Conservation (phyloP, 2,797 vertebrate genomes). For the Adrianichthys oophorus region DNA sequence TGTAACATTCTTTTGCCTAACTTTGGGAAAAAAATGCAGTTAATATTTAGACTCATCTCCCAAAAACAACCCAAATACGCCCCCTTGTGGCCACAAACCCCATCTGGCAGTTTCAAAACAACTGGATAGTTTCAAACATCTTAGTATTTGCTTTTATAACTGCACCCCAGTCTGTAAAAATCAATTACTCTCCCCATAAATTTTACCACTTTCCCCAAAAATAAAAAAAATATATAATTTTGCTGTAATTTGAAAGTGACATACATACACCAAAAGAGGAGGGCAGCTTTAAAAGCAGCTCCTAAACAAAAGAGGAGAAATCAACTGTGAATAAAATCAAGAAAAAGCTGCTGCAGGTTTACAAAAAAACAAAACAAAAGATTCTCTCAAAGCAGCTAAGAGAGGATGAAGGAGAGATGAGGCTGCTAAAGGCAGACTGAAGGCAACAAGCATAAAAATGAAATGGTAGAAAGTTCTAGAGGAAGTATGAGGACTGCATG, state of each 20-base stretch:
- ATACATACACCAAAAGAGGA: constrained; percentile 76
- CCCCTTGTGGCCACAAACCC: constrained; percentile 55
- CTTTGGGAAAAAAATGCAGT: constrained; percentile 18
- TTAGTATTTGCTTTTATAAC: constrained; percentile 34
- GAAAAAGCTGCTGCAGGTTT: constrained; percentile 58
- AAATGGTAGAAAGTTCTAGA: constrained; percentile 31
- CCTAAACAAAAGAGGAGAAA: constrained; percentile 36
- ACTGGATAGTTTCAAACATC: constrained; percentile 14
- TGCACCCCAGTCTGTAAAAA: constrained; percentile 47
- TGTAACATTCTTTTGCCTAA: constrained; percentile 17
- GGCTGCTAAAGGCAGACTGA: constrained; percentile 60
- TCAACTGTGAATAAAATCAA: constrained; percentile 17
- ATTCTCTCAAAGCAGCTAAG: constrained; percentile 72
- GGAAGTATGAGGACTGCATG: constrained; percentile 43
- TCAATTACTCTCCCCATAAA: constrained; percentile 35
- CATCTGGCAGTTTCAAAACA: constrained; percentile 45
- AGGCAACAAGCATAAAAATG: constrained; percentile 59
- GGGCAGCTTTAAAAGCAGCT: constrained; percentile 62
- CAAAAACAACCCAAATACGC: constrained; percentile 31
- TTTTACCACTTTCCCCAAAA: constrained; percentile 5
- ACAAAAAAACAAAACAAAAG: constrained; percentile 82
- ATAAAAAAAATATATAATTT: constrained; percentile 44
- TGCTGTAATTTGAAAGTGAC: constrained; percentile 74
- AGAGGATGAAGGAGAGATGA: constrained; percentile 17
- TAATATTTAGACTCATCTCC: constrained; percentile 1